A percentile compares a stretch with the other conserved stretches of the same genome.
phyloP scores from a whole-genome alignment of 2,888 invertebrate species.

The Melieria picta region DNA sequence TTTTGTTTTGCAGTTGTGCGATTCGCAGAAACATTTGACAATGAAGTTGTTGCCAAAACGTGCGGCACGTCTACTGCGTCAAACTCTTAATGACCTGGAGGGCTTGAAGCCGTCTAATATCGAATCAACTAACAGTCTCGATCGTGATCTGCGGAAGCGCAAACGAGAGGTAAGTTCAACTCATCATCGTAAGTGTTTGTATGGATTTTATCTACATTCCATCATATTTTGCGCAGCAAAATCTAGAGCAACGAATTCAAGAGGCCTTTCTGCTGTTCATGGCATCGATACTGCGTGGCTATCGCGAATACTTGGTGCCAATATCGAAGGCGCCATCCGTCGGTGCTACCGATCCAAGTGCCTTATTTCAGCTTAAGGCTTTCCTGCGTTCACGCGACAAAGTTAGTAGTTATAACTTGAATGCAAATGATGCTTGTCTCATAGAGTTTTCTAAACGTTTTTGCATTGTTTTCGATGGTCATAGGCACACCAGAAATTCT shows the following conservation, averaged over 20 bases:
- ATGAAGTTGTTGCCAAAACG: conserved; percentile 87
- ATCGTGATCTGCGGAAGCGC: conserved; percentile 83
- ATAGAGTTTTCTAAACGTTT: conserved; percentile 8
- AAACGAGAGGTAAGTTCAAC: conserved; percentile 72
- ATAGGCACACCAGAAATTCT: conserved; percentile 86
- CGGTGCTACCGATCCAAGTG: conserved; percentile 94
- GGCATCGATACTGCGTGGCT: conserved; percentile 91
- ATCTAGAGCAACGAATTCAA: conserved; percentile 92
- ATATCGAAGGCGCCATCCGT: conserved; percentile 94
- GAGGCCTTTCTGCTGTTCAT: conserved; percentile 97
- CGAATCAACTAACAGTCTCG: conserved; percentile 76
- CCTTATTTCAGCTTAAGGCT: conserved; percentile 91
- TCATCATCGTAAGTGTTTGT: background rate
- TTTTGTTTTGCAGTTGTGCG: conserved; percentile 72
- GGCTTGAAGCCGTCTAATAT: conserved; percentile 67
- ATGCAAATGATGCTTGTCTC: too few relatives aligned
- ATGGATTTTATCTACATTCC: too few relatives aligned
- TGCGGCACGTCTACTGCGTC: conserved; percentile 82
- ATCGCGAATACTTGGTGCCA: conserved; percentile 86
- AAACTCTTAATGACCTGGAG: conserved; percentile 81
- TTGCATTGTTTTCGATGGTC: conserved; percentile 35
- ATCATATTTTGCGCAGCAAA: conserved; percentile 69
- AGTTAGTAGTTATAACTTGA: conserved; percentile 58
- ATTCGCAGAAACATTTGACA: conserved; percentile 84
- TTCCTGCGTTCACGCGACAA: conserved; percentile 91